These are phyloP conservation scores for Stictocephala bisonia DNA, from an alignment of 2,888 invertebrate genomes.

Conservation along the genomic window DNA sequence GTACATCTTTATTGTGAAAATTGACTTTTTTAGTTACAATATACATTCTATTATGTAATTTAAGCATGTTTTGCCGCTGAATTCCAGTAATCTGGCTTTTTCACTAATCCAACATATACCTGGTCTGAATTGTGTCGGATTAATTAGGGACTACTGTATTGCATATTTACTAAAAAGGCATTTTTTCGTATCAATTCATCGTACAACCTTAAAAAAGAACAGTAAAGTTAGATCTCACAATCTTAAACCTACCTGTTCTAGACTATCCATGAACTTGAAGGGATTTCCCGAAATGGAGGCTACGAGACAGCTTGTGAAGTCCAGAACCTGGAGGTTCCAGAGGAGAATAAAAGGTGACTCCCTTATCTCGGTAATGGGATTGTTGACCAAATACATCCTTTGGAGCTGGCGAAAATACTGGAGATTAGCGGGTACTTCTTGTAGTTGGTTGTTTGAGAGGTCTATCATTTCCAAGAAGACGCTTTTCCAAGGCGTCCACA, in stretches of 20 bases:
- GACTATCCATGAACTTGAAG: conserved; percentile 21
- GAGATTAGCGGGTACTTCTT: conserved; percentile 15
- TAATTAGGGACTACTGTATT: too few relatives aligned
- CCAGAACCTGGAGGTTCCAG: conserved; percentile 29
- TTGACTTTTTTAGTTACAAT: too few relatives aligned
- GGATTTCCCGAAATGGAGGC: background rate
- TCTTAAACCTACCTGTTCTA: conserved; percentile 26
- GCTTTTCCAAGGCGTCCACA: conserved; percentile 34
- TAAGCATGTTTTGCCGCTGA: too few relatives aligned
- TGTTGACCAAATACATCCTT: conserved; percentile 20
- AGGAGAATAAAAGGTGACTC: conserved; percentile 14
- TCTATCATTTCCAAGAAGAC: conserved; percentile 12
- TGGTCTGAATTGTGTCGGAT: too few relatives aligned
- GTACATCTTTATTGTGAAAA: too few relatives aligned
- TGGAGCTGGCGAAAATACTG: conserved; percentile 31
- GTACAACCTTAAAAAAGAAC: too few relatives aligned
- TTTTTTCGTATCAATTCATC: too few relatives aligned
- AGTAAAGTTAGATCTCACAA: too few relatives aligned
- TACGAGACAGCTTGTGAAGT: background rate
- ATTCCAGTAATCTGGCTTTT: too few relatives aligned
- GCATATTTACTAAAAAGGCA: too few relatives aligned
- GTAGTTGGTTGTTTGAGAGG: conserved; percentile 14
- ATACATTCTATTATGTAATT: too few relatives aligned
- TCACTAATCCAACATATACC: too few relatives aligned
- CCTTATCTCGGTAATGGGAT: conserved; percentile 19